Base-by-base conservation (phyloP, 2,113 vertebrate species). In the Lutjanus erythropterus region DNA sequence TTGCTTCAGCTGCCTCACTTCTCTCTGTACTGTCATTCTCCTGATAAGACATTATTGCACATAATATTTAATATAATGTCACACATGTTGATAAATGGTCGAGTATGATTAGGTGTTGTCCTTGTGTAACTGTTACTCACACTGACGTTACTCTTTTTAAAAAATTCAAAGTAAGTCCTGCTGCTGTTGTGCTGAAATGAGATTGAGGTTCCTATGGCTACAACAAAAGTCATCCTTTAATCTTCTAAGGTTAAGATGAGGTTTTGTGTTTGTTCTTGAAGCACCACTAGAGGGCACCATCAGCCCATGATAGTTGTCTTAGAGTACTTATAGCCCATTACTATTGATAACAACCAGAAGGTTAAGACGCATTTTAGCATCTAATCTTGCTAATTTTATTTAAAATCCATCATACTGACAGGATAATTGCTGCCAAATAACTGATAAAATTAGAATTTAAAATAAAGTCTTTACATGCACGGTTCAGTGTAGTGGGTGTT, bases 271-370 rank as follows among this genome's bases (percentile, higher is more conserved):
- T 5, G 15, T 78, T 47, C 6, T 50, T 23, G 6, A 55, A 9
- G 62, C 29, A 37, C 92, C 92, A 86, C 89, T 85, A 94, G 92
- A 88, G 91, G 91, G 86, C 55, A 16, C 2, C 50, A 53, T 1
- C 7, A 39, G 27, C 10, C 61, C 64, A 23, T 47, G 9, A 60
- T 53, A 35, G 23, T 15, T 35, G 1, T 25, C 25, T 15, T 42
- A 9, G 25, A 50, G 41, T 44, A 16, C 4, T 9, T 3, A 7
- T 0, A 47, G 33, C 0, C 1, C 9, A 18, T 29, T 19, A 52
- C 3, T 44, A 6, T 33, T 21, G 18, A 39, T 10, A 37, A 69
- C 14, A n/a, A 7, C 5, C 2, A 53, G 15, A 25, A 6, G 33
- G 6, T 33, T 12, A 18, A 47, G 23, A 1, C 42, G 47, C 0